phyloP scores from a whole-genome alignment of 1,140 invertebrate species.

The Lasioglossum albipes region DNA sequence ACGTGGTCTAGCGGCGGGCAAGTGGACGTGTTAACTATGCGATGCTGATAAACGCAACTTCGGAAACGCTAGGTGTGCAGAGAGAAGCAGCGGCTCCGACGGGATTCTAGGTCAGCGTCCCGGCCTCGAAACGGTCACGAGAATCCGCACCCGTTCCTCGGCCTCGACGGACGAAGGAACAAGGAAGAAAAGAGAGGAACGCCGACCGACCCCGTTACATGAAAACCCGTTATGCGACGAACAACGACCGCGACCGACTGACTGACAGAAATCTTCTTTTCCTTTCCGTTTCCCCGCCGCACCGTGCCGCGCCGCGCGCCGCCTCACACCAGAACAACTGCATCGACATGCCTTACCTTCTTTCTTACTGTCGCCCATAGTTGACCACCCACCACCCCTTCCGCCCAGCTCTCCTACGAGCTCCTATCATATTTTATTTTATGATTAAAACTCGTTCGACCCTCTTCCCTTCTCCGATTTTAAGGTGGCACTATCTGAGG shows the following conservation, averaged over 20 bases:
- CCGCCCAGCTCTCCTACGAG: background rate
- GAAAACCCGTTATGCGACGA: constrained; percentile 73
- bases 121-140: constrained; percentile 72
- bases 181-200: constrained; percentile 60
- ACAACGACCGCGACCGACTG: constrained; percentile 41
- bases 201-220: constrained; percentile 73
- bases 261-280: constrained; percentile 31
- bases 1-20: too few species aligned
- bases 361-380: constrained; percentile 17
- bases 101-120: constrained; percentile 78
- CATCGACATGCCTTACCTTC: background rate
- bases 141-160: constrained; percentile 50
- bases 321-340: too few species aligned
- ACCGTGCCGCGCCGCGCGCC: background rate
- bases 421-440: background rate
- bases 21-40: too few species aligned
- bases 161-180: constrained; percentile 37
- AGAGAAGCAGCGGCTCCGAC: constrained; percentile 66
- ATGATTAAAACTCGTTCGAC: too few species aligned
- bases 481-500: too few species aligned
- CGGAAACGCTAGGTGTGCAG: background rate
- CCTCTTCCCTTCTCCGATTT: too few species aligned
- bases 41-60: too few species aligned
- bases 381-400: background rate
- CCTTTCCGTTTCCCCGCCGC: background rate